Evolutionary conservation across 2,888 invertebrate genomes (phyloP), one percentile per base, ranked within the genome.

Genomic region (Ormia ochracea): DNA sequence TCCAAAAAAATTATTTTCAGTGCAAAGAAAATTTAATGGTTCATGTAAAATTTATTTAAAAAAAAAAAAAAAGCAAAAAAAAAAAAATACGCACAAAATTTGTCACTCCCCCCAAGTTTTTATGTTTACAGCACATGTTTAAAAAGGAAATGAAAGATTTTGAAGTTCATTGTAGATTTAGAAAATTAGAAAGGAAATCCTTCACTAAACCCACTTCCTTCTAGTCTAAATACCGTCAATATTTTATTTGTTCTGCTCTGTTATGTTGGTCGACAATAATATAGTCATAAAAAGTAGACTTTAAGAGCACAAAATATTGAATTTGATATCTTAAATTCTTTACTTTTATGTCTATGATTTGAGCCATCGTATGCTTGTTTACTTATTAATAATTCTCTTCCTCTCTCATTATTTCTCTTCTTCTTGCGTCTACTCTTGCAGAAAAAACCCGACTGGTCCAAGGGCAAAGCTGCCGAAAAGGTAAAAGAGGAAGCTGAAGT

Each of bases 371-470:
- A n/a, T n/a, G n/a, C n/a, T n/a, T n/a, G n/a, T n/a, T n/a, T n/a
- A n/a, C 36, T 36, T 33, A 28, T 43, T 54, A 61, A 48, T 74
- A 81, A 82, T 48, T n/a, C 36, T 4, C 9, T 52, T 38, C 65
- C 2, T 14, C 6, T 72, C 54, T 50, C 45, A 72, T 78, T 75
- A 1, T 41, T 23, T 70, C 19, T 38, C 4, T 31, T 17, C 12
- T 12, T 17, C 19, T 69, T 41, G 41, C 12, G 59, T 52, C 12
- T 52, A 52, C 69, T 61, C 50, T 92, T 92, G 88, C 94, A 96
- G 96, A 96, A 96, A 92, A 96, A 96, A 91, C 96, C 96, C 88
- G 96, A 96, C 92, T 96, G 96, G 96, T 96, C 96, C 90, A 96
- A 96, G 93, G 93, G 93, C 91, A 96, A 96, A 90, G 93, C 93